Base-by-base conservation (phyloP, 1,140 invertebrate species). In the Cydia splendana region DNA sequence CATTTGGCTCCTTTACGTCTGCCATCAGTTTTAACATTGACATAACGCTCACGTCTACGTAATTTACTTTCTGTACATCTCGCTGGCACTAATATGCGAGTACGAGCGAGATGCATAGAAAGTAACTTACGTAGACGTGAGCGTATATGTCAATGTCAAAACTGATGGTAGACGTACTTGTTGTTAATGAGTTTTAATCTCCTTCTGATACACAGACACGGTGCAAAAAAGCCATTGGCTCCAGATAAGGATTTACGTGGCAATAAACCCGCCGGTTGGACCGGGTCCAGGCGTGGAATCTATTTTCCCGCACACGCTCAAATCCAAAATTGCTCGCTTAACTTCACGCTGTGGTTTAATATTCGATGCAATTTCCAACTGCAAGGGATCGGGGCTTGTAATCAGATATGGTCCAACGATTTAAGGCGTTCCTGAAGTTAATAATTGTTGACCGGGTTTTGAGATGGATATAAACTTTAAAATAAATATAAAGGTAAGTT, bases 221-320 rank as follows among this genome's bases (percentile, higher is more conserved):
- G 24, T 76, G 75, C 73, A 24, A 82, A 84, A 82, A 82, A 79
- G 42, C 77, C 65, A 38, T 69, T 69, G 62, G 69, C 57, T 53
- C 28, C 73, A 80, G 81, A 84, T 83, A 82, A 80, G 79, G 79
- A 86, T 86, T 84, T 83, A 86, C 80, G 80, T 75, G 45, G 81
- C 77, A 85, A 83, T 86, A 85, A 81, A 84, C 76, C 76, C 78
- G 75, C 77, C 76, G 48, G 57, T 80, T 83, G 81, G 81, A 81
- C 10, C 42, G 10, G 76, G 28, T 82, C 80, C 83, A 84, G 81
- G 74, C 75, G 74, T 53, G 74, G 76, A 83, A 80, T 84, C 80
- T 81, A 81, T 79, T n/a, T n/a, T 78, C 80, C 77, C 80, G 75
- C 76, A 80, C 75, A 79, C 78, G 79, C 75, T 79, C 51, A 74